Conservation (phyloP, 2,888 invertebrate species). For the Phlogophora meticulosa region DNA sequence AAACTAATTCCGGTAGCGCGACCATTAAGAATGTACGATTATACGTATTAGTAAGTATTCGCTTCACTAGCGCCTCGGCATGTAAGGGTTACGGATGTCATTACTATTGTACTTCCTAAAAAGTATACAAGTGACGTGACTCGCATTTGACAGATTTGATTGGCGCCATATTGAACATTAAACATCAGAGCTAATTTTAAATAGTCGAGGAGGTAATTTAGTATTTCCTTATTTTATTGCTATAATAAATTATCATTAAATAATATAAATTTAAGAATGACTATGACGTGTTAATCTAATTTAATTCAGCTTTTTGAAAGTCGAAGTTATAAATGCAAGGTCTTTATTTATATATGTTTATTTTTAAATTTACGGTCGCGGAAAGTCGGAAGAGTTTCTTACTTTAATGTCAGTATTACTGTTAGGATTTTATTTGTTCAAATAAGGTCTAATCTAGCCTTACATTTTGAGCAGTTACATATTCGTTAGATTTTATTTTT, state of each 20-base stretch:
- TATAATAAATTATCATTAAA: constrained; percentile 27
- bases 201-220: constrained; percentile 12
- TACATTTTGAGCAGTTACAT: too few species aligned
- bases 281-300: constrained; percentile 33
- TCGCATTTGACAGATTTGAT: constrained; percentile 50
- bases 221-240: constrained; percentile 18
- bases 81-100: constrained; percentile 64
- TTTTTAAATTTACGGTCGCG: too few species aligned
- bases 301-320: constrained; percentile 9
- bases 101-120: constrained; percentile 61
- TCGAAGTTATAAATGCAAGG: constrained; percentile 26
- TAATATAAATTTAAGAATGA: constrained; percentile 15
- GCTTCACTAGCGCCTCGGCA: constrained; percentile 60
- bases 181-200: constrained; percentile 17
- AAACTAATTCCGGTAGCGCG: constrained; percentile 90
- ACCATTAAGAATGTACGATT: constrained; percentile 83
- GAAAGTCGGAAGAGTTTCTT: too few species aligned
- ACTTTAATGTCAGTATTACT: too few species aligned
- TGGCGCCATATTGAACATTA: constrained; percentile 53
- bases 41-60: constrained; percentile 76
- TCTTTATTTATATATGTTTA: background rate
- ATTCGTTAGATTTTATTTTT: too few species aligned
- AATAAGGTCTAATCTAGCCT: too few species aligned
- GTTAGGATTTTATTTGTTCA: too few species aligned
- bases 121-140: constrained; percentile 52